Evolutionary conservation across 2,888 invertebrate species (phyloP).

Genomic region (Trissonchulus latispiculum): DNA sequence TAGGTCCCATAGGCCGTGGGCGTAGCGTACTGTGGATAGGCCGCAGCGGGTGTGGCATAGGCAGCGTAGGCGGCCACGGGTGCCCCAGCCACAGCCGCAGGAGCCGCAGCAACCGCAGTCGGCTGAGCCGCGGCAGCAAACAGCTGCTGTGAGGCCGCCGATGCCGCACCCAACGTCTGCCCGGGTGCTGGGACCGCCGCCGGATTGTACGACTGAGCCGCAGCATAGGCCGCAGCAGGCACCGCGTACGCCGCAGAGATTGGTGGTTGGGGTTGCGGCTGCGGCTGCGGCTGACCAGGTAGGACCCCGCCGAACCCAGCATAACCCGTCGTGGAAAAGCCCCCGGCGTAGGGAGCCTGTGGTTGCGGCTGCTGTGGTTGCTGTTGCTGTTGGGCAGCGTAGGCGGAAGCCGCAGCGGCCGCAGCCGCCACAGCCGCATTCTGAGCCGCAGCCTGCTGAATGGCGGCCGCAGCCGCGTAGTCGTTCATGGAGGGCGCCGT

Average conservation of each 20-base stretch:
- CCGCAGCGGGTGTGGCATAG: background rate
- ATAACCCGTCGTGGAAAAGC: no score
- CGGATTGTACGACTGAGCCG: background rate
- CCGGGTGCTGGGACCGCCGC: background rate
- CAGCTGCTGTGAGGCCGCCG: background rate
- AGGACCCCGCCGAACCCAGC: no score
- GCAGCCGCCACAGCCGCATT: background rate
- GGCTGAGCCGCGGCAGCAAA: no score
- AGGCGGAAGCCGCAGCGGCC: background rate
- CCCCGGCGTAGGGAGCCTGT: background rate
- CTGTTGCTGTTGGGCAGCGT: background rate
- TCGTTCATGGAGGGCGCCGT: background rate
- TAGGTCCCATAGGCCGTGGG: background rate
- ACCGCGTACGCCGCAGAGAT: background rate
- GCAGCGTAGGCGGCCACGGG: background rate
- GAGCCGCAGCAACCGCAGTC: background rate
- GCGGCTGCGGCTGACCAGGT: background rate
- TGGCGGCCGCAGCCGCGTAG: background rate
- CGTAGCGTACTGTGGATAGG: background rate
- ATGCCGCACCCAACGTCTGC: background rate
- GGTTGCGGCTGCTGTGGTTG: background rate
- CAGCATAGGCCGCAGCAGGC: background rate
- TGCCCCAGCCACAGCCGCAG: background rate
- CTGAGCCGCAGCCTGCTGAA: background rate
- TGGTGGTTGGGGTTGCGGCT: background rate